Conservation (phyloP, 2,113 vertebrate genomes). For the Rhinoderma darwinii region DNA sequence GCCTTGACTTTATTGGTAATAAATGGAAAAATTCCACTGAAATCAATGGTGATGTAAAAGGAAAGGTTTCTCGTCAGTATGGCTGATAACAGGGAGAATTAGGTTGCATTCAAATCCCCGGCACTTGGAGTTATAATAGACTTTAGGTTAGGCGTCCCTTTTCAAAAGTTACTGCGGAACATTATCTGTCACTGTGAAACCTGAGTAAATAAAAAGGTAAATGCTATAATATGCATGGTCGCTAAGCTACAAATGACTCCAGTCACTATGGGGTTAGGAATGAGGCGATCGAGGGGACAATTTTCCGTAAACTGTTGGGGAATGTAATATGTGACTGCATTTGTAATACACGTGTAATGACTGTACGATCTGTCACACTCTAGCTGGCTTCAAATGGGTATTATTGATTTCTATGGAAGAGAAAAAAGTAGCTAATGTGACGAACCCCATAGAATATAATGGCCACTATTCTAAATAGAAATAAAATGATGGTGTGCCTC, state of each 20-base stretch:
- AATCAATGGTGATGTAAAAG: not conserved
- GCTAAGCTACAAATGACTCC: constrained; percentile 3
- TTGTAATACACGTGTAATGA: not conserved
- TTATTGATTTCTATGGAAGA: constrained; percentile 19
- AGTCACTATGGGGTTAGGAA: not conserved
- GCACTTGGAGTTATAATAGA: not conserved
- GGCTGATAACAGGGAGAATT: not conserved
- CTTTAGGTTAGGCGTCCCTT: not conserved
- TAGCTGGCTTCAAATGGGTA: not conserved
- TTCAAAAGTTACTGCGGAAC: not conserved
- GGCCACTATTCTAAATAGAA: not conserved
- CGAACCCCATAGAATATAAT: not conserved
- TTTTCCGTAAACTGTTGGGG: not conserved
- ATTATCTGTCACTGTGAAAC: not conserved
- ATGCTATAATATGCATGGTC: not conserved
- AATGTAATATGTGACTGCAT: not conserved
- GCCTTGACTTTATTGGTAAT: too few species aligned
- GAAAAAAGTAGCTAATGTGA: not conserved
- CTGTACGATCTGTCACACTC: not conserved
- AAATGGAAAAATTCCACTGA: not conserved
- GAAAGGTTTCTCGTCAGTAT: not conserved
- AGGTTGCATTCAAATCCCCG: not conserved
- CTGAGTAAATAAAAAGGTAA: not conserved
- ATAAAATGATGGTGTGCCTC: not conserved
- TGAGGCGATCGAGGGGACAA: not conserved